Percentiles rank a stretch among this genome's conserved stretches.
phyloP scores from a whole-genome alignment of 2,888 invertebrate species.

The Drosophila demipolita region DNA sequence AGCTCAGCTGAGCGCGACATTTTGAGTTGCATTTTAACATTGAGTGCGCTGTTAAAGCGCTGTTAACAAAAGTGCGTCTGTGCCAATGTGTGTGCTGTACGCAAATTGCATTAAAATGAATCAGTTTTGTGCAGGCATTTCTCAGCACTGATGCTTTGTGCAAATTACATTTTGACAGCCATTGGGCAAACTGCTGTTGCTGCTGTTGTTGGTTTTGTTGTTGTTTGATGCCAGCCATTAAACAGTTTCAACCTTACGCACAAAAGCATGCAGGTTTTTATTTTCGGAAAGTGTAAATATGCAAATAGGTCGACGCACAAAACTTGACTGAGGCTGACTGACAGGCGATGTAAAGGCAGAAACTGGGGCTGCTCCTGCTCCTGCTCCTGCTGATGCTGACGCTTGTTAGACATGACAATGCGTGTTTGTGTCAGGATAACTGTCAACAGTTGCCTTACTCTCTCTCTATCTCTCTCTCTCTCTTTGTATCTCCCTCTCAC shows the following conservation, averaged over 20 bases:
- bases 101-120: conserved; percentile 68
- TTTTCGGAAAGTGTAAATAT: conserved; percentile 50
- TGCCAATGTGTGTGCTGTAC: conserved; percentile 19
- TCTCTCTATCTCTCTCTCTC: background rate
- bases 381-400: conserved; percentile 42
- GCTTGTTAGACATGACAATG: conserved; percentile 80
- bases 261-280: conserved; percentile 6
- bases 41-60: conserved; percentile 8
- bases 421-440: conserved; percentile 80
- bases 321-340: conserved; percentile 61
- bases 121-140: conserved; percentile 56
- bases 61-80: background rate
- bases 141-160: conserved; percentile 25
- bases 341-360: conserved; percentile 57
- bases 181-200: conserved; percentile 12
- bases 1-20: conserved; percentile 33
- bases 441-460: conserved; percentile 70
- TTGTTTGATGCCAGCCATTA: conserved; percentile 21
- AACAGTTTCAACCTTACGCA: conserved; percentile 14
- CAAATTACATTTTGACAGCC: conserved; percentile 58
- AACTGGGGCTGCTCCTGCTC: conserved; percentile 1
- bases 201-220: conserved; percentile 8
- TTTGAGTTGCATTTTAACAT: conserved; percentile 14
- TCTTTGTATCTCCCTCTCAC: background rate
- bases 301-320: conserved; percentile 50